Evolutionary conservation across 2,113 vertebrate species (phyloP).

Genomic region (Paracanthobrama guichenoti): DNA sequence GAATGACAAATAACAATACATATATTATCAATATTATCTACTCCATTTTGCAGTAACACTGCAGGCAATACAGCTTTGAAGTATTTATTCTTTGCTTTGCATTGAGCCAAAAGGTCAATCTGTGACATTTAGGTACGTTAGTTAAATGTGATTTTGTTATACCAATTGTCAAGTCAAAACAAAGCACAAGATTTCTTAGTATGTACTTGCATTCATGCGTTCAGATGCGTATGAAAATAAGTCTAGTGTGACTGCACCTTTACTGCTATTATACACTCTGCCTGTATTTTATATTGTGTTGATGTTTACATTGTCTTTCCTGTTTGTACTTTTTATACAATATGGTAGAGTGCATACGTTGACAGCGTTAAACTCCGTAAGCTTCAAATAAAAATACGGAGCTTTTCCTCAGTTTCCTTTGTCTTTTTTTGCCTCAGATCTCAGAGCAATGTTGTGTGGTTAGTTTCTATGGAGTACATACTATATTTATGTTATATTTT

Average conservation of each 20-base stretch:
- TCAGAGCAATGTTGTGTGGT: not conserved
- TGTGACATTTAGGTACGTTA: not conserved
- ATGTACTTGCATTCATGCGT: not conserved
- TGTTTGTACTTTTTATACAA: slow-evolving; percentile 82
- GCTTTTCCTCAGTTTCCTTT: slow-evolving; percentile 28
- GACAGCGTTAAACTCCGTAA: slow-evolving; percentile 68
- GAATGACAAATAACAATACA: not conserved
- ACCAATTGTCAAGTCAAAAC: not conserved
- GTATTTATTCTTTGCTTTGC: not conserved
- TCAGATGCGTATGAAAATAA: not conserved
- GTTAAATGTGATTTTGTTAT: not conserved
- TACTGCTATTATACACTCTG: slow-evolving; percentile 61
- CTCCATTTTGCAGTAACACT: not conserved
- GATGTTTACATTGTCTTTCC: slow-evolving; percentile 73
- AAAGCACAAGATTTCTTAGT: not conserved
- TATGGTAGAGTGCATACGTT: slow-evolving; percentile 72
- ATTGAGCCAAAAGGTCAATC: not conserved
- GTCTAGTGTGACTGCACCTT: slow-evolving; percentile 1
- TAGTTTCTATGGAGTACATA: not conserved
- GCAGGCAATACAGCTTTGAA: not conserved
- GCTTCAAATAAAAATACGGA: slow-evolving; percentile 72
- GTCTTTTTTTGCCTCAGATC: slow-evolving; percentile 2
- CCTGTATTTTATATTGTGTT: slow-evolving; percentile 63
- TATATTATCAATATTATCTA: not conserved
- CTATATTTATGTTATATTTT: not conserved